These are phyloP conservation scores for Nomada ferruginata DNA, from an alignment of 2,888 invertebrate genomes.

Conservation along the genomic window DNA sequence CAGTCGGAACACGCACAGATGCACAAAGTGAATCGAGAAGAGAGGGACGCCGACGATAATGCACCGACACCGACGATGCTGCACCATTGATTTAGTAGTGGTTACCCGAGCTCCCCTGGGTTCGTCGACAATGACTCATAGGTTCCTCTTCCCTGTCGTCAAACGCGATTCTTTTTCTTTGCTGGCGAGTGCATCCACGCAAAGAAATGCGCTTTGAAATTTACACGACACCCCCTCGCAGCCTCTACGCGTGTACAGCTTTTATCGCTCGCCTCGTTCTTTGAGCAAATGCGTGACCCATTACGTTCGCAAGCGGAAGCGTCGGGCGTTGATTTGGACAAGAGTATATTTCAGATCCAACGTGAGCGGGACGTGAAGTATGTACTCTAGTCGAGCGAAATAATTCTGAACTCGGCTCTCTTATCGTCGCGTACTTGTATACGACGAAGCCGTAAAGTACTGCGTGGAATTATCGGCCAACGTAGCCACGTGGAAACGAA, in stretches of 20 bases:
- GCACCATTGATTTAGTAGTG: constrained; percentile 56
- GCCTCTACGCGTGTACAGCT: not conserved
- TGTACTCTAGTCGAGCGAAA: too few relatives aligned
- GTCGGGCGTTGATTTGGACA: too few relatives aligned
- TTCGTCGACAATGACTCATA: constrained; percentile 63
- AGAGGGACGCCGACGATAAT: constrained; percentile 56
- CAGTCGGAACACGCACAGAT: constrained; percentile 63
- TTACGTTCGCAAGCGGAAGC: too few relatives aligned
- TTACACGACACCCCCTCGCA: constrained; percentile 5
- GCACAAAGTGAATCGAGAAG: constrained; percentile 61
- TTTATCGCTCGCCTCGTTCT: too few relatives aligned
- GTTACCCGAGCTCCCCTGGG: constrained; percentile 49
- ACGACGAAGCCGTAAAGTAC: too few relatives aligned
- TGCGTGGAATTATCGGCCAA: too few relatives aligned
- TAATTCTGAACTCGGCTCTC: too few relatives aligned
- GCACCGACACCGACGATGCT: constrained; percentile 51
- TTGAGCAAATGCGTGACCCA: too few relatives aligned
- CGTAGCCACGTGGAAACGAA: not conserved
- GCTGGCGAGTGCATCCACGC: constrained; percentile 34
- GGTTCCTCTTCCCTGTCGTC: constrained; percentile 46
- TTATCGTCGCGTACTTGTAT: too few relatives aligned
- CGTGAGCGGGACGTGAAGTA: too few relatives aligned
- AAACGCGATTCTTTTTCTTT: constrained; percentile 36
- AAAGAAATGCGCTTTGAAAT: constrained; percentile 15
- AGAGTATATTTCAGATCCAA: too few relatives aligned